Conservation (phyloP, 2,888 invertebrate species). For the Epirrita christyi region DNA sequence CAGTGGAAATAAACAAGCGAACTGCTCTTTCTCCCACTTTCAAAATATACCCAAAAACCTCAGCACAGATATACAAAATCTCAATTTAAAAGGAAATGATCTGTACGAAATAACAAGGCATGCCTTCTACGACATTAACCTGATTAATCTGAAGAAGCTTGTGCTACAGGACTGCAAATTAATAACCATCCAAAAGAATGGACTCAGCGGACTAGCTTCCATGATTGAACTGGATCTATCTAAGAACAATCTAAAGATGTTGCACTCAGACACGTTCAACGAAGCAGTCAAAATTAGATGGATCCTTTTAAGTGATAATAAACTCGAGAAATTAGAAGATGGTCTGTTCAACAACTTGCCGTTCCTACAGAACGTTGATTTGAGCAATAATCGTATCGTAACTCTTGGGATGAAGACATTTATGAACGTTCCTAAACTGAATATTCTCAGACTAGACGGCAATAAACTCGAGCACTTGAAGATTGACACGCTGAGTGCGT, state of each 20-base stretch:
- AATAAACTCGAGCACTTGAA: constrained; percentile 90
- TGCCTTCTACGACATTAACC: constrained; percentile 88
- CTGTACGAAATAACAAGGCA: constrained; percentile 87
- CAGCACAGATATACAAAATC: constrained; percentile 88
- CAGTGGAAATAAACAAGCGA: constrained; percentile 92
- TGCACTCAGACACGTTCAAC: constrained; percentile 89
- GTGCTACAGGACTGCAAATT: constrained; percentile 90
- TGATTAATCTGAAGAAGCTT: constrained; percentile 93
- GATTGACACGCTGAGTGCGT: constrained; percentile 86
- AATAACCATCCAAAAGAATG: constrained; percentile 88
- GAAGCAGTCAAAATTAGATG: constrained; percentile 89
- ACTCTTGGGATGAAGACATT: constrained; percentile 90
- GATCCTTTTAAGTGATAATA: constrained; percentile 90
- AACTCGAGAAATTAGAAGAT: constrained; percentile 88
- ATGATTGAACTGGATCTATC: constrained; percentile 94
- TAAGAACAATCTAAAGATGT: constrained; percentile 87
- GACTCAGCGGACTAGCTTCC: constrained; percentile 90
- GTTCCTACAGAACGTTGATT: constrained; percentile 90
- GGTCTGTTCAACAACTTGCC: constrained; percentile 90
- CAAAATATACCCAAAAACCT: constrained; percentile 89
- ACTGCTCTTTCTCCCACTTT: constrained; percentile 89
- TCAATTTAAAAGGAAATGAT: constrained; percentile 89
- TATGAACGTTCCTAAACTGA: constrained; percentile 87
- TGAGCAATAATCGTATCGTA: constrained; percentile 90
- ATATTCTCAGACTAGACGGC: constrained; percentile 88